phyloP scores from a whole-genome alignment of 2,113 vertebrate genomes.

The Bostrychus sinensis region DNA sequence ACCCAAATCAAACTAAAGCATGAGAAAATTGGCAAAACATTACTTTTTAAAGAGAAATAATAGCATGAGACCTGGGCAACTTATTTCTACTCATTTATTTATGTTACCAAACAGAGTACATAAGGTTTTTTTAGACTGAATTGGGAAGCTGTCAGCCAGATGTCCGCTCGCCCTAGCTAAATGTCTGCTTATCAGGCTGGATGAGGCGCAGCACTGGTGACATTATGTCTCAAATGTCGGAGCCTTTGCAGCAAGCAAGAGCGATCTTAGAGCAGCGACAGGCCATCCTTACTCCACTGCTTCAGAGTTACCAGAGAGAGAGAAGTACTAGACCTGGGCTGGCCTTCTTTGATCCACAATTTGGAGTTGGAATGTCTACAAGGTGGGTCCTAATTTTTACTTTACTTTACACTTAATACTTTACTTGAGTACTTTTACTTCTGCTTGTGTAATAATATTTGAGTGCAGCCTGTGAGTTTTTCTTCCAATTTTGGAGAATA shows the following conservation, averaged over 20 bases:
- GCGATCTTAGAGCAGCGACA: slow-evolving; percentile 18
- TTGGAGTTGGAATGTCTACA: slow-evolving; percentile 28
- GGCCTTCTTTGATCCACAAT: slow-evolving; percentile 45
- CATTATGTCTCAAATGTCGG: slow-evolving; percentile 53
- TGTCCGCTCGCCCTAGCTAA: slow-evolving; percentile 51
- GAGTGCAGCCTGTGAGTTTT: too few species aligned
- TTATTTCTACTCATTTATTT: slow-evolving; percentile 27
- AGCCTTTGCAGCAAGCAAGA: slow-evolving; percentile 27
- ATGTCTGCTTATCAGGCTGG: slow-evolving; percentile 55
- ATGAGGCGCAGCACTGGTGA: slow-evolving; percentile 44
- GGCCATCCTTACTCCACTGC: slow-evolving; percentile 34
- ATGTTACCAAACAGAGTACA: slow-evolving; percentile 46
- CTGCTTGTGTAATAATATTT: too few species aligned
- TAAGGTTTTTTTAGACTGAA: slow-evolving; percentile 45
- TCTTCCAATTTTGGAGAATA: too few species aligned
- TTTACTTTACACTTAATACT: too few species aligned
- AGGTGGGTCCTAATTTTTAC: too few species aligned
- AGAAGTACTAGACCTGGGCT: slow-evolving; percentile 31
- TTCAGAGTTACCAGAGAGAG: slow-evolving; percentile 13
- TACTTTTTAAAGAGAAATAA: slow-evolving; percentile 42
- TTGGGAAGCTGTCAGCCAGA: slow-evolving; percentile 51
- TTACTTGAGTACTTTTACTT: too few species aligned
- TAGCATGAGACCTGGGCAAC: slow-evolving; percentile 11
- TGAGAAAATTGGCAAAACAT: slow-evolving; percentile 22
- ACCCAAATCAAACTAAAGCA: slow-evolving; percentile 20